Conservation (phyloP, 2,797 vertebrate species). For the Phyllotis vaccarum region DNA sequence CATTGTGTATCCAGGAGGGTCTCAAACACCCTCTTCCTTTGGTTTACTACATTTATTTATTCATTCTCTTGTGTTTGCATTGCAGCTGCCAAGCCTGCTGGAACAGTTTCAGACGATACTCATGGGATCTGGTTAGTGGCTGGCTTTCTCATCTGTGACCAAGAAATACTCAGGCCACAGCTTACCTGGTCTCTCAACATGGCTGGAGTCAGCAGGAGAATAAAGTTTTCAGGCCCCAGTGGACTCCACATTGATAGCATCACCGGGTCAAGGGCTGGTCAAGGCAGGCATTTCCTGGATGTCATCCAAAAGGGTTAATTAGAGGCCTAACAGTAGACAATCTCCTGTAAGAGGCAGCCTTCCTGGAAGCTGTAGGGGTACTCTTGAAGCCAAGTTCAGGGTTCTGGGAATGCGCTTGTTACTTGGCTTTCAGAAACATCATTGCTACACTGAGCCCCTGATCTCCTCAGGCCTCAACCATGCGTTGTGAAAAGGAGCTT, state of each 20-base stretch:
- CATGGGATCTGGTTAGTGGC: neutral
- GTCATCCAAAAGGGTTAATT: conserved; percentile 3
- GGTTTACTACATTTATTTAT: conserved; percentile 16
- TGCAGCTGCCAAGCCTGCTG: neutral
- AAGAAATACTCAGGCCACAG: neutral
- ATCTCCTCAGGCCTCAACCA: neutral
- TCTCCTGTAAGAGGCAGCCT: neutral
- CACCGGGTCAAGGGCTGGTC: neutral
- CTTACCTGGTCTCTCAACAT: neutral
- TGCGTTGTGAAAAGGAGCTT: neutral
- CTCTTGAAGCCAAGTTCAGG: neutral
- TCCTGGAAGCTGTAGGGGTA: neutral
- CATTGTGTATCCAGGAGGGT: neutral
- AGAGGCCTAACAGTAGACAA: neutral
- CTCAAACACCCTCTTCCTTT: too few relatives aligned
- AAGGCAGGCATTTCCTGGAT: neutral
- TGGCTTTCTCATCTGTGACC: conserved; percentile 7
- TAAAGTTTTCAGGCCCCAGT: neutral
- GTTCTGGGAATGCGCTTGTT: neutral
- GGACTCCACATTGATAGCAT: neutral
- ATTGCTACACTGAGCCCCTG: accelerated
- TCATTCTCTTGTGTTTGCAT: neutral
- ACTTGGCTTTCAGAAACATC: neutral
- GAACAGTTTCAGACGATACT: neutral
- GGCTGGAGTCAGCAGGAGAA: too few relatives aligned